These are phyloP conservation scores for Battus philenor DNA, from an alignment of 1,140 invertebrate species.

Conservation along the genomic window DNA sequence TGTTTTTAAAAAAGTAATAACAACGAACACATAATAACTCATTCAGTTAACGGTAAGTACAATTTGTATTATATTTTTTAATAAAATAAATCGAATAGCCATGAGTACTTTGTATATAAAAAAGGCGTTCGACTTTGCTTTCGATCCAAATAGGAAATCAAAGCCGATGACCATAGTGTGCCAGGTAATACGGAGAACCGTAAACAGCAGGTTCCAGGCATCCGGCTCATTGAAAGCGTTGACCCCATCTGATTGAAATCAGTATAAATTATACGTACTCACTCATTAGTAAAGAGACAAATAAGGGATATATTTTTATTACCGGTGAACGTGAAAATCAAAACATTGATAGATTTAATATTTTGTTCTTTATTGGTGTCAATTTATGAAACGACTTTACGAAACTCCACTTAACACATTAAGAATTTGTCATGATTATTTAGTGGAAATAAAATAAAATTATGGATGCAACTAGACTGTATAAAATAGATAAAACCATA, in stretches of 20 bases:
- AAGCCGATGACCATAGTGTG: slow-evolving; percentile 62
- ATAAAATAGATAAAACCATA: background rate
- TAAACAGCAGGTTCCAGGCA: slow-evolving; percentile 71
- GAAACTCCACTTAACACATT: too few relatives aligned
- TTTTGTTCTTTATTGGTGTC: too few relatives aligned
- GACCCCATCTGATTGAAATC: slow-evolving; percentile 70
- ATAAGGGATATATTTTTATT: too few relatives aligned
- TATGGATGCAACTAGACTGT: background rate
- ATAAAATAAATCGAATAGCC: background rate
- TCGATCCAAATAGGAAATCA: slow-evolving; percentile 47
- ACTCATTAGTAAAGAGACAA: slow-evolving; percentile 57
- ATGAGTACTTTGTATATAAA: background rate
- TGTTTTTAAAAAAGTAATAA: too few relatives aligned
- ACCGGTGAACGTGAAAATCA: too few relatives aligned
- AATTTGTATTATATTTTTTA: slow-evolving; percentile 38
- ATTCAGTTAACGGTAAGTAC: slow-evolving; percentile 37
- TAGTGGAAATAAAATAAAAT: too few relatives aligned
- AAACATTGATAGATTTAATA: too few relatives aligned
- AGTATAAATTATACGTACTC: slow-evolving; percentile 42
- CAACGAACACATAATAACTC: slow-evolving; percentile 43
- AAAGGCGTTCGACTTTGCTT: slow-evolving; percentile 31
- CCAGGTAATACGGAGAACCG: slow-evolving; percentile 68
- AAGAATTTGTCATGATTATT: too few relatives aligned
- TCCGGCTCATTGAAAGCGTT: slow-evolving; percentile 73
- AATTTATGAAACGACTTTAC: too few relatives aligned